phyloP scores from a whole-genome alignment of 2,888 invertebrate genomes.

The Drosophila fungiperda region DNA sequence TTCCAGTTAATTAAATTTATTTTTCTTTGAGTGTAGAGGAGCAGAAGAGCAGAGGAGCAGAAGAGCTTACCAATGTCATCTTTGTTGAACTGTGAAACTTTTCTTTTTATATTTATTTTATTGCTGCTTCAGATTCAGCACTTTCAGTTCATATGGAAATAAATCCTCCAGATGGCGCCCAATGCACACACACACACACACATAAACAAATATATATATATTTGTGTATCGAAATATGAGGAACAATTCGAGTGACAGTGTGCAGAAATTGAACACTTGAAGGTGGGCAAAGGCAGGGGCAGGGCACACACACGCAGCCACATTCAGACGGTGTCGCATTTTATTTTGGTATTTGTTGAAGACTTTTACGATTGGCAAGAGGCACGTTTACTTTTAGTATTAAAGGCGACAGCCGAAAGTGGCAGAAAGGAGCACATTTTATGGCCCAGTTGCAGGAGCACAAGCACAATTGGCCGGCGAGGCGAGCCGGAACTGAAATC shows the following conservation, averaged over 20 bases:
- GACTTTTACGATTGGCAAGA: conserved; percentile 63
- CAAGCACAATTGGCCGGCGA: conserved; percentile 1
- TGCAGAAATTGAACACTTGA: conserved; percentile 29
- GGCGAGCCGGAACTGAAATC: neutral
- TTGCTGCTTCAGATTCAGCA: conserved; percentile 3
- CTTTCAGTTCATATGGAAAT: conserved; percentile 11
- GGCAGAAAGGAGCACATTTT: conserved; percentile 34
- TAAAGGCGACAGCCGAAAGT: conserved; percentile 47
- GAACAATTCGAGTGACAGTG: conserved; percentile 19
- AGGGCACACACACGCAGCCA: neutral
- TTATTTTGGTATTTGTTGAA: conserved; percentile 30
- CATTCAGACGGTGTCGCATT: conserved; percentile 6
- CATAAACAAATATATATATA: neutral
- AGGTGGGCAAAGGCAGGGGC: neutral
- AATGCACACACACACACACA: neutral
- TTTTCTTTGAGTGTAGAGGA: neutral
- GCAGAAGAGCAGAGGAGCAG: no score
- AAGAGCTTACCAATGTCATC: neutral
- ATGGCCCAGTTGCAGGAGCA: conserved; percentile 30
- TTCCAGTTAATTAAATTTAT: conserved; percentile 1
- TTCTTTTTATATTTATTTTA: conserved; percentile 1
- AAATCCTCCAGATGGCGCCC: conserved; percentile 31
- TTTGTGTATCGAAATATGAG: conserved; percentile 19
- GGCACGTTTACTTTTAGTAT: conserved; percentile 74
- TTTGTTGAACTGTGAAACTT: neutral